Evolutionary conservation across 1,140 invertebrate genomes (phyloP), one percentile per base, ranked within the genome.

Genomic region (Panonychus citri): DNA sequence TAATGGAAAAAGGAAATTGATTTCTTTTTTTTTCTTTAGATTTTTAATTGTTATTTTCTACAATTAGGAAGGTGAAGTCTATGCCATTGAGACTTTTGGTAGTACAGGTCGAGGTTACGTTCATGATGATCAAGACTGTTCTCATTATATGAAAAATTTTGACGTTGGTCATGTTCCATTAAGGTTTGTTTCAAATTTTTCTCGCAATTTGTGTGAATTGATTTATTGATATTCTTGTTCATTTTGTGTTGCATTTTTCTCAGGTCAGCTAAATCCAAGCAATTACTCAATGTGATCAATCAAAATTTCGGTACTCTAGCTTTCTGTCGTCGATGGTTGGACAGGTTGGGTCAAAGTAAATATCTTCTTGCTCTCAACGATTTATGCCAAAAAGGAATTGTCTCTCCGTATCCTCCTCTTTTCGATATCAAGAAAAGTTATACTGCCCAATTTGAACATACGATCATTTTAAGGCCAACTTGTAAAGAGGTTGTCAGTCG

Each of bases 141-240:
- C 91, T 30, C 95, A 99, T 74, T 99, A 99, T 66, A 99, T 98
- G 94, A 98, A 97, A 70, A 93, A 94, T 67, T 98, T 85, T 71
- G 91, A 99, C 64, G 79, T 81, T 68, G 82, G 84, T 57, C 90
- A 84, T 71, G 84, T 93, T 43, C 88, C 88, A 54, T 69, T 95
- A 42, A 68, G 76, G 67, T 72, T 63, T 62, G 49, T 49, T 25
- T 50, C n/a, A 10, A n/a, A n/a, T n/a, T n/a, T n/a, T n/a, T n/a
- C n/a, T 34, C 30, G 12, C 12, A 34, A 7, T 34, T 7, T 7
- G 30, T 34, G 30, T 39, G 27, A 49, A 39, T 37, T 28, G 10
- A 21, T 40, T 26, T 53, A 21, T 58, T 2, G 15, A 46, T 5
- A 34, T n/a, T 34, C 27, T 10, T 59, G 57, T 49, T 57, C 56